These are phyloP conservation scores for Athalia cordata DNA, from an alignment of 2,888 invertebrate species.

Conservation along the genomic window DNA sequence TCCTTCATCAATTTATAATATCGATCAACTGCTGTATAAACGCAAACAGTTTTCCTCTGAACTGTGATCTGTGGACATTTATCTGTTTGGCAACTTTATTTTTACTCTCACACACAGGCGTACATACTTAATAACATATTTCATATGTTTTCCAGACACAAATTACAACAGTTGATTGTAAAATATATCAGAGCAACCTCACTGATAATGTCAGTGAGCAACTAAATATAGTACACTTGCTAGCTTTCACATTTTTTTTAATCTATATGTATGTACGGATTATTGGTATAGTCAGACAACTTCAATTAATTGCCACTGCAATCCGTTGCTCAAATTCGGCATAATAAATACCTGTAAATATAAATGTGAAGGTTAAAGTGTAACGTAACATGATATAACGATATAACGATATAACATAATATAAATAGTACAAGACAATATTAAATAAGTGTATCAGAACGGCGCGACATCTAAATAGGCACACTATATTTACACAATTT, in stretches of 20 bases:
- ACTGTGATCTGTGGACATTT: neutral
- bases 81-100: conserved; percentile 32
- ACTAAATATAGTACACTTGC: too few species aligned
- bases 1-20: too few species aligned
- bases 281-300: neutral
- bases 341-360: neutral
- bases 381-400: conserved; percentile 4
- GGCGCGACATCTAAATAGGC: conserved; percentile 16
- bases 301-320: neutral
- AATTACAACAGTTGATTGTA: conserved; percentile 15
- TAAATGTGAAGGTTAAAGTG: neutral
- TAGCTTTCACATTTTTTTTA: neutral
- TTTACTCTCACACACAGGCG: conserved; percentile 1
- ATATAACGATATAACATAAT: neutral
- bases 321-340: neutral
- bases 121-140: neutral
- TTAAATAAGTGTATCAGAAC: conserved; percentile 17
- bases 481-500: conserved; percentile 29
- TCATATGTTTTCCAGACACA: neutral
- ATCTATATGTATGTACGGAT: neutral
- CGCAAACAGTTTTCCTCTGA: too few species aligned
- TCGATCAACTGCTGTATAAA: too few species aligned
- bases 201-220: too few species aligned
- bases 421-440: neutral
- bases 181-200: neutral